phyloP scores from a whole-genome alignment of 1,140 invertebrate genomes.

The Zaprionus tsacasi region DNA sequence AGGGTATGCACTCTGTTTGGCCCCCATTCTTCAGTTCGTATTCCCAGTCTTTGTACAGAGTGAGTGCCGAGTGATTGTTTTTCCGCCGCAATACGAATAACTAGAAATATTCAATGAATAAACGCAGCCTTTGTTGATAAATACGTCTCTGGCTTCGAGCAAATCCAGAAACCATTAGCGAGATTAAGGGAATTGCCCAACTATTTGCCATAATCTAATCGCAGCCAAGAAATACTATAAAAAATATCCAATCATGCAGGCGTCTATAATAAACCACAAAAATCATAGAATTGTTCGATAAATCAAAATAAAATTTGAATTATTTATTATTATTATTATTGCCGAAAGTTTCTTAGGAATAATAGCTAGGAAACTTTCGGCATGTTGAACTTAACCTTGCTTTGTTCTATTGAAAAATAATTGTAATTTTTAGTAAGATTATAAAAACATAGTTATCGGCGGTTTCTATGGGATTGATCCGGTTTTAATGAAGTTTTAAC shows the following conservation, averaged over 20 bases:
- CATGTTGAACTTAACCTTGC: too few species aligned
- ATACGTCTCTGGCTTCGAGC: neutral
- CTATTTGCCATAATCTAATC: neutral
- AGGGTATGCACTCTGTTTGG: slow-evolving; percentile 6
- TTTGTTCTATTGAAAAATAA: too few species aligned
- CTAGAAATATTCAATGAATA: slow-evolving; percentile 18
- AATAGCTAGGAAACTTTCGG: too few species aligned
- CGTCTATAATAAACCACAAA: neutral
- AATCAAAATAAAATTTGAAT: neutral
- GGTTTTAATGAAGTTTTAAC: too few species aligned
- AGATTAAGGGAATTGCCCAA: neutral
- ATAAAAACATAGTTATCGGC: too few species aligned
- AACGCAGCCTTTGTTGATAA: slow-evolving; percentile 21
- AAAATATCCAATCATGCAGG: neutral
- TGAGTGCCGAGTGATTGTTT: slow-evolving; percentile 36
- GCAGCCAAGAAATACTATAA: neutral
- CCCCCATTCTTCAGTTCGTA: slow-evolving; percentile 15
- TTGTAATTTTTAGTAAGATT: too few species aligned
- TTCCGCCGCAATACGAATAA: neutral
- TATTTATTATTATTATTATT: too few species aligned
- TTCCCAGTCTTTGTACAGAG: neutral
- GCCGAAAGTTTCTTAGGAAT: too few species aligned
- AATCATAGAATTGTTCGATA: neutral
- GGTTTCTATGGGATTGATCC: too few species aligned
- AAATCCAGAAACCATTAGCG: neutral